phyloP scores from a whole-genome alignment of 2,113 vertebrate genomes.

The Cryptomyrus ogoouensis region DNA sequence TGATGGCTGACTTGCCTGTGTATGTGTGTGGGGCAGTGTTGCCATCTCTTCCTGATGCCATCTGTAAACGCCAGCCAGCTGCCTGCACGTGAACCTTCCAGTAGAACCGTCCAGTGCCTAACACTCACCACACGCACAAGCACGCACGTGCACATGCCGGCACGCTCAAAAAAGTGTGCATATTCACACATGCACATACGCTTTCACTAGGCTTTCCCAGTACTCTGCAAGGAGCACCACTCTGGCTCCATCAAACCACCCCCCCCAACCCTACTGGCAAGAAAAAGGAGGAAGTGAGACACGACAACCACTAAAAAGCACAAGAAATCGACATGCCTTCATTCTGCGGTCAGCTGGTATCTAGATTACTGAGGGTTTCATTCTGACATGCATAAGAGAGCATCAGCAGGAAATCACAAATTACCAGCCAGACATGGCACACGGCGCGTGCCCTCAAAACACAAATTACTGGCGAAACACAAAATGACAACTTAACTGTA shows the following conservation, averaged over 20 bases:
- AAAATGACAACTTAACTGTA: not conserved
- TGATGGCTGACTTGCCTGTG: conserved; percentile 44
- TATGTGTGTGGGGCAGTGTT: conserved; percentile 49
- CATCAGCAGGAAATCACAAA: not conserved
- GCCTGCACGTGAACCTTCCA: conserved; percentile 36
- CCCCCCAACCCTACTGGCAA: not conserved
- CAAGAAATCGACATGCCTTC: not conserved
- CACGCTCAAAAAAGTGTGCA: conserved; percentile 4
- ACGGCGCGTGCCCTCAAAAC: not conserved
- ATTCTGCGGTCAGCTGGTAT: not conserved
- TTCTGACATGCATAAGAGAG: not conserved
- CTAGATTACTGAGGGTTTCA: not conserved
- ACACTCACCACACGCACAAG: conserved; percentile 13
- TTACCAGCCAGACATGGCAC: not conserved
- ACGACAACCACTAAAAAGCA: not conserved
- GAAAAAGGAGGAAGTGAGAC: not conserved
- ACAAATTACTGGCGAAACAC: not conserved
- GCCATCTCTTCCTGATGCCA: conserved; percentile 34
- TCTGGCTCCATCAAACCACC: not conserved
- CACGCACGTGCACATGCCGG: conserved; percentile 14
- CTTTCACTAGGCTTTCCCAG: not conserved
- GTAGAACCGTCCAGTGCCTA: conserved; percentile 23
- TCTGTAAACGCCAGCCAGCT: conserved; percentile 44
- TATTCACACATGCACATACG: not conserved
- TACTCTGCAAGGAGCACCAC: not conserved